Evolutionary conservation across 1,140 invertebrate species (phyloP).

Genomic region (Penaeus indicus): DNA sequence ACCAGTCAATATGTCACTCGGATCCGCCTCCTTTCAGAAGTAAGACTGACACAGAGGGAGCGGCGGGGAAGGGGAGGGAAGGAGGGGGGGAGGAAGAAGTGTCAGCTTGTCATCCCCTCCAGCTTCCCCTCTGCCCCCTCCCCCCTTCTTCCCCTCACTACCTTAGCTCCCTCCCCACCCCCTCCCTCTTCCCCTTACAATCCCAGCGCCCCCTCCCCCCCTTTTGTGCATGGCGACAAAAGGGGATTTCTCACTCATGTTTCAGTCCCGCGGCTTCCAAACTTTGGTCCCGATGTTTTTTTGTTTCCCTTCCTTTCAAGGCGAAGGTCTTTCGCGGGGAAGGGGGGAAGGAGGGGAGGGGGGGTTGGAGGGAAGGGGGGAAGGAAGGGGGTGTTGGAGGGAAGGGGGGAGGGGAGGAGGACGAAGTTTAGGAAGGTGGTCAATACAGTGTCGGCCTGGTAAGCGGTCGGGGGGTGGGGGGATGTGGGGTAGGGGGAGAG

Average conservation of each 20-base stretch:
- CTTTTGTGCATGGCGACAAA: conserved; percentile 9
- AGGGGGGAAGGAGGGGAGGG: not conserved
- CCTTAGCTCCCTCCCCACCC: not conserved
- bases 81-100: not conserved
- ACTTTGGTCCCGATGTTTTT: conserved; percentile 5
- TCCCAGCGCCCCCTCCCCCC: not conserved
- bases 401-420: not conserved
- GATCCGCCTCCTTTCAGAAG: too few species aligned
- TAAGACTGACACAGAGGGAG: too few species aligned
- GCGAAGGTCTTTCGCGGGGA: too few species aligned
- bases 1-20: too few species aligned
- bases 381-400: not conserved
- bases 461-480: conserved; percentile 22
- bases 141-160: not conserved
- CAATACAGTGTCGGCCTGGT: conserved; percentile 31
- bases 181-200: not conserved
- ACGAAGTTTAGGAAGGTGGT: not conserved
- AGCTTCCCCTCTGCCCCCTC: not conserved
- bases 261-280: conserved; percentile 28
- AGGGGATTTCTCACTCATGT: conserved; percentile 36
- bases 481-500: not conserved
- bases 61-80: too few species aligned
- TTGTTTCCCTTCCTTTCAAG: not conserved
- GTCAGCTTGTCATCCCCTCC: not conserved
- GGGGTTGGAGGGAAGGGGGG: not conserved